These are phyloP conservation scores for Elachura formosa DNA, from an alignment of 2,113 vertebrate genomes.

Conservation along the genomic window DNA sequence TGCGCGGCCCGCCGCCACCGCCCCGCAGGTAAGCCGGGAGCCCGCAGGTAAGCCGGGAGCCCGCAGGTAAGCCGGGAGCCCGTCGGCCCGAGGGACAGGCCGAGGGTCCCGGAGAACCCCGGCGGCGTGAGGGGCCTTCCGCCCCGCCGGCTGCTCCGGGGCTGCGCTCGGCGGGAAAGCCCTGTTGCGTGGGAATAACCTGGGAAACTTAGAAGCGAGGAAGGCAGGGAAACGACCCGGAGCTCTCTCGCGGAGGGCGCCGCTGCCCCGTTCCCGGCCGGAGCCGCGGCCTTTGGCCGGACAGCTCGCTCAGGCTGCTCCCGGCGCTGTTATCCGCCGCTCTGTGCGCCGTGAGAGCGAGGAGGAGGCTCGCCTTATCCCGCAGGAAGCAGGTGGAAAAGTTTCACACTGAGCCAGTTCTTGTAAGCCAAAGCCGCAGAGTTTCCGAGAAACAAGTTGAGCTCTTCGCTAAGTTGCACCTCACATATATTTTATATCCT, in stretches of 20 bases:
- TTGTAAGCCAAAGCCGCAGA: neutral
- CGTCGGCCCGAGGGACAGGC: too few relatives aligned
- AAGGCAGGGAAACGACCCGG: neutral
- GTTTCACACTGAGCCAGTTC: neutral
- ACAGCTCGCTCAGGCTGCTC: neutral
- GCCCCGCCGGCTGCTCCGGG: neutral
- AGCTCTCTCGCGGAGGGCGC: neutral
- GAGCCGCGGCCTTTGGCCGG: neutral
- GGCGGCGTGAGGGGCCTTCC: neutral
- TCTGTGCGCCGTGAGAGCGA: rapidly evolving
- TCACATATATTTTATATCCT: rapidly evolving
- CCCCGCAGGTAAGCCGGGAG: slow-evolving; percentile 51
- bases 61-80: too few relatives aligned
- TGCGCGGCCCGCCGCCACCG: neutral
- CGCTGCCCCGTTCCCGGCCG: neutral
- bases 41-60: slow-evolving; percentile 52
- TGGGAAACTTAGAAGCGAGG: neutral
- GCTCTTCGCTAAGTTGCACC: rapidly evolving
- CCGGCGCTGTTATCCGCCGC: rapidly evolving
- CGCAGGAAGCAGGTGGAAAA: neutral
- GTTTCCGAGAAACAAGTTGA: neutral
- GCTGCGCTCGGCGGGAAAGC: neutral
- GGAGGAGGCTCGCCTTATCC: rapidly evolving
- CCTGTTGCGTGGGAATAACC: neutral
- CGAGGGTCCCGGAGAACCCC: too few relatives aligned